Evolutionary conservation across 2,888 invertebrate genomes (phyloP).

Genomic region (Microplitis deprimator): DNA sequence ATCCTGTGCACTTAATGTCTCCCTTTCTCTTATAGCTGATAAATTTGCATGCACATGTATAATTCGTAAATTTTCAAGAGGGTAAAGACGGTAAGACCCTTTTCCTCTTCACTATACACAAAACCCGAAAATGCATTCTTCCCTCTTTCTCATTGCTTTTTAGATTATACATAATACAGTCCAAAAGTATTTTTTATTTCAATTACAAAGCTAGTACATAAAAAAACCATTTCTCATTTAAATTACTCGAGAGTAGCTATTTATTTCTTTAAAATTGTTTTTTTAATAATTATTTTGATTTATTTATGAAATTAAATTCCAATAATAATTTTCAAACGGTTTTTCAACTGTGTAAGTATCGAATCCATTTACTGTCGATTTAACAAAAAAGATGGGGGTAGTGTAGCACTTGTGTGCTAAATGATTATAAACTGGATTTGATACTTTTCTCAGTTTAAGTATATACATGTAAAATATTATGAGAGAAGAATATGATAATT

Average conservation of each 20-base stretch:
- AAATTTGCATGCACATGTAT: conserved; percentile 51
- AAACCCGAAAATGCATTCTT: conserved; percentile 33
- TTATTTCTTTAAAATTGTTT: neutral
- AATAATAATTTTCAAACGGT: no score
- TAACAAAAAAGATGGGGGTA: no score
- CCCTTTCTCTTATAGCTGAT: conserved; percentile 16
- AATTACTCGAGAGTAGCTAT: neutral
- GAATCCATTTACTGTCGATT: no score
- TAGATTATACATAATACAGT: neutral
- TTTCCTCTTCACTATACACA: conserved; percentile 42
- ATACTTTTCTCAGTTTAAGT: neutral
- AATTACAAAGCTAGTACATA: neutral
- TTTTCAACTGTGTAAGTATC: no score
- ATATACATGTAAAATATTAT: neutral
- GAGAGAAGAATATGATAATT: neutral
- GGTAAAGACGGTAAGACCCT: conserved; percentile 31
- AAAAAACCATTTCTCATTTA: neutral
- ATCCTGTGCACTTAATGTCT: neutral
- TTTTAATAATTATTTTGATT: neutral
- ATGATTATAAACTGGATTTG: no score
- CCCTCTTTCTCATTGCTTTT: conserved; percentile 28
- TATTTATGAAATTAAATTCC: neutral
- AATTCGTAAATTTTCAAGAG: conserved; percentile 45
- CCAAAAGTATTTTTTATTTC: conserved; percentile 2
- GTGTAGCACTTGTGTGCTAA: no score